phyloP scores from a whole-genome alignment of 2,888 invertebrate species.

The Acrobasis repandana region DNA sequence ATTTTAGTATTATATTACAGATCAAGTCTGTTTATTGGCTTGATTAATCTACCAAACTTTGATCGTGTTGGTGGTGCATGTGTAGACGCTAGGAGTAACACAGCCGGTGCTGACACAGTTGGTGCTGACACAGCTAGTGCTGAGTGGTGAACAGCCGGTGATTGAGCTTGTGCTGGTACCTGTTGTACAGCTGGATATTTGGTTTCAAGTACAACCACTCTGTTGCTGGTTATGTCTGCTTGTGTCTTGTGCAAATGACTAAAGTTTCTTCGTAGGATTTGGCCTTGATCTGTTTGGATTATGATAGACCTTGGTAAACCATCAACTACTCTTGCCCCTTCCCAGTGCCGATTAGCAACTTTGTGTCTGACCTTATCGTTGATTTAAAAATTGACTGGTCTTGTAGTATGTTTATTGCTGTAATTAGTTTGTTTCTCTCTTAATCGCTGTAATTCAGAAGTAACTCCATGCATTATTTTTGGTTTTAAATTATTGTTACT shows the following conservation, averaged over 20 bases:
- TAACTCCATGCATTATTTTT: constrained; percentile 13
- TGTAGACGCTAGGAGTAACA: no score
- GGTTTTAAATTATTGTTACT: constrained; percentile 11
- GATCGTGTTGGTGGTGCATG: no score
- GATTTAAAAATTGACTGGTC: constrained; percentile 20
- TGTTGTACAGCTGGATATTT: no score
- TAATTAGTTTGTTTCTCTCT: constrained; percentile 19
- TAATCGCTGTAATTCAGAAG: constrained; percentile 10
- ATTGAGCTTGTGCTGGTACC: no score
- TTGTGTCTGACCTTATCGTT: constrained; percentile 29
- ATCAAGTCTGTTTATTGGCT: no score
- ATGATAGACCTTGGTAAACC: constrained; percentile 26
- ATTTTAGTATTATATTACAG: no score
- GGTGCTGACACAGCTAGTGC: no score
- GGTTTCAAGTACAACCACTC: no score
- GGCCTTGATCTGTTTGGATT: background rate
- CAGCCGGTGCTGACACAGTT: no score
- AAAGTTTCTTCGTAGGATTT: background rate
- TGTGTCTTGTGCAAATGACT: constrained; percentile 5
- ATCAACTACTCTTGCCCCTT: constrained; percentile 29
- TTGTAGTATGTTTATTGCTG: no score
- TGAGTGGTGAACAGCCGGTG: no score
- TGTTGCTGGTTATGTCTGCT: background rate
- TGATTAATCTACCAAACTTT: no score
- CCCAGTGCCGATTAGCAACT: constrained; percentile 28